These are phyloP conservation scores for Verasper variegatus DNA, from an alignment of 2,113 vertebrate species.

Conservation along the genomic window DNA sequence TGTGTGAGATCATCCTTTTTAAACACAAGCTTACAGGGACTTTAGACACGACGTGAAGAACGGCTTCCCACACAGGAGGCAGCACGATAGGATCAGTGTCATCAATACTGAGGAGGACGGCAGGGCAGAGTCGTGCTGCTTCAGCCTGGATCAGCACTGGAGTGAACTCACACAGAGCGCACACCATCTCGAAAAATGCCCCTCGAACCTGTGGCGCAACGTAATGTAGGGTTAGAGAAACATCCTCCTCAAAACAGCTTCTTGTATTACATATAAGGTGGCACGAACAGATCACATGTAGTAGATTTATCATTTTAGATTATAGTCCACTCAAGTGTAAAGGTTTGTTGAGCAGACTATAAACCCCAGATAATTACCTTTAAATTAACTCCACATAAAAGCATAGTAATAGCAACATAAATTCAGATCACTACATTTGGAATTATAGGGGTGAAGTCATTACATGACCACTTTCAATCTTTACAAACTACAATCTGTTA, in stretches of 20 bases:
- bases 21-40: slow-evolving; percentile 83
- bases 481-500: too few species aligned
- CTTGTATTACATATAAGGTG: too few species aligned
- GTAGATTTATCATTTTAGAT: too few species aligned
- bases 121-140: slow-evolving; percentile 86
- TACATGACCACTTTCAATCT: too few species aligned
- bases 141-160: slow-evolving; percentile 86
- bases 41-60: slow-evolving; percentile 86
- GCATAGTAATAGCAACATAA: too few species aligned
- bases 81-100: slow-evolving; percentile 94
- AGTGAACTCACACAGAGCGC: slow-evolving; percentile 87
- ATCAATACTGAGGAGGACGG: slow-evolving; percentile 91
- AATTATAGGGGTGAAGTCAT: too few species aligned
- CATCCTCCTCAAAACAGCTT: background rate
- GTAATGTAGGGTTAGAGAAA: background rate
- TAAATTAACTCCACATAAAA: too few species aligned
- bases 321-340: too few species aligned
- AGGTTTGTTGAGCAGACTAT: too few species aligned
- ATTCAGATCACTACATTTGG: too few species aligned
- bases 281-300: too few species aligned
- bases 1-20: background rate
- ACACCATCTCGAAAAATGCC: slow-evolving; percentile 92
- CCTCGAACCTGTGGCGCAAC: slow-evolving; percentile 86
- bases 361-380: too few species aligned
- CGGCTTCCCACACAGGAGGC: slow-evolving; percentile 93